These are phyloP conservation scores for Dinoponera quadriceps DNA, from an alignment of 1,140 invertebrate genomes.

Conservation along the genomic window DNA sequence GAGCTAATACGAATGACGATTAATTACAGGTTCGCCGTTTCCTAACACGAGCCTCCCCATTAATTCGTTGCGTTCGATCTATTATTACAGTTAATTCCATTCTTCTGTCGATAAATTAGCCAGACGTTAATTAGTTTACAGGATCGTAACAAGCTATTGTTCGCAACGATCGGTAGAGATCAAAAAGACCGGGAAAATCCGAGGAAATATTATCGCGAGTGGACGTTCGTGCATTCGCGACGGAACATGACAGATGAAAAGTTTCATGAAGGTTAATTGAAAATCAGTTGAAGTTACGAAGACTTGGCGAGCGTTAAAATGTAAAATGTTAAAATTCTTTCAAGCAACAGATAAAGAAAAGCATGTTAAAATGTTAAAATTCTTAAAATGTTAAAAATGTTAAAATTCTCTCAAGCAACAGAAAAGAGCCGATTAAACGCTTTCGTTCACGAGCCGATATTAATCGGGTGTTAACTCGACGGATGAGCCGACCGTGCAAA, in stretches of 20 bases:
- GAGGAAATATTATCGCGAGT: constrained; percentile 18
- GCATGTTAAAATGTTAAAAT: too few relatives aligned
- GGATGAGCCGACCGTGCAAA: background rate
- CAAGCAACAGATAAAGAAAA: background rate
- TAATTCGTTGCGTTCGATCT: constrained; percentile 5
- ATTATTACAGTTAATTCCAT: background rate
- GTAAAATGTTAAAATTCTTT: background rate
- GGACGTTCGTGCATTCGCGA: background rate
- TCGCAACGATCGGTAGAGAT: background rate
- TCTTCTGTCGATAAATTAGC: constrained; percentile 20
- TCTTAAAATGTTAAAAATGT: too few relatives aligned
- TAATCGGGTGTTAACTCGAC: background rate
- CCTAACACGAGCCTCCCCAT: background rate
- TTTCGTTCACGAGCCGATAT: too few relatives aligned
- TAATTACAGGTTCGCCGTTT: background rate
- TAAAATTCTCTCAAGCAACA: too few relatives aligned
- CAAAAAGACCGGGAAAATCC: constrained; percentile 3
- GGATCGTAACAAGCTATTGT: background rate
- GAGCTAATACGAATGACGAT: constrained; percentile 9
- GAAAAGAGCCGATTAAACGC: too few relatives aligned
- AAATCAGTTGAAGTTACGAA: background rate
- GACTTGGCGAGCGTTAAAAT: background rate
- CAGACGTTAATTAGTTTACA: constrained; percentile 10
- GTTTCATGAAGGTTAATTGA: background rate
- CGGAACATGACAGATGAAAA: too few relatives aligned